A percentile compares a stretch with the other conserved stretches of the same genome.
phyloP scores from a whole-genome alignment of 2,888 invertebrate genomes.

The Dicroscelio sp. region DNA sequence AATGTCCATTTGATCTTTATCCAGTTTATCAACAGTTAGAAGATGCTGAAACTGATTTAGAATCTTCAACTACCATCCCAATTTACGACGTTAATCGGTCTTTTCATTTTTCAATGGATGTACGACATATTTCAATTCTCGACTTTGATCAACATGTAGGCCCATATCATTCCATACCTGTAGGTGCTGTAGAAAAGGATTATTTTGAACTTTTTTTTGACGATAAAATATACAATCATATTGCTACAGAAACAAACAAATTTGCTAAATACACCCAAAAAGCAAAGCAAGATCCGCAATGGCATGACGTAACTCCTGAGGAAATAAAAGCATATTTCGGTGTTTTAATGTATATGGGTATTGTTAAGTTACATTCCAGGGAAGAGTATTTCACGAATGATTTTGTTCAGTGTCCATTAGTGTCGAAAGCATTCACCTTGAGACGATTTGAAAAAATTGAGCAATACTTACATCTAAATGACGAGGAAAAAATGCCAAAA shows the following conservation, averaged over 20 bases:
- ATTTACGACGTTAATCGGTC: constrained; percentile 2
- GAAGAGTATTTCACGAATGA: too few relatives aligned
- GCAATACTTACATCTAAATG: neutral
- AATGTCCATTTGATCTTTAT: neutral
- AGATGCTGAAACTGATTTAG: neutral
- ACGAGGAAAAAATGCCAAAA: neutral
- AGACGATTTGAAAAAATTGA: neutral
- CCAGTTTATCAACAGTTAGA: neutral
- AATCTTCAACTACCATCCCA: neutral
- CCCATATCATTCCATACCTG: neutral
- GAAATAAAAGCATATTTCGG: neutral
- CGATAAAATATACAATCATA: neutral
- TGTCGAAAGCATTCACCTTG: neutral
- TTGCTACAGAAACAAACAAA: constrained; percentile 15
- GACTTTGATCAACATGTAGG: constrained; percentile 5
- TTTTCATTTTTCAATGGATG: neutral
- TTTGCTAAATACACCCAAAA: neutral
- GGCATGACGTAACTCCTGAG: neutral
- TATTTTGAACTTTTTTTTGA: constrained; percentile 33
- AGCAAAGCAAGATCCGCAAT: neutral
- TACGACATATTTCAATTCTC: neutral
- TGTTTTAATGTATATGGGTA: too few relatives aligned
- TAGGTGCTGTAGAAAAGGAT: neutral
- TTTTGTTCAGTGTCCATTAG: neutral
- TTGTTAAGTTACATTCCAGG: too few relatives aligned